Base-by-base conservation (phyloP, 2,888 invertebrate species). In the Ellobium chinense region DNA sequence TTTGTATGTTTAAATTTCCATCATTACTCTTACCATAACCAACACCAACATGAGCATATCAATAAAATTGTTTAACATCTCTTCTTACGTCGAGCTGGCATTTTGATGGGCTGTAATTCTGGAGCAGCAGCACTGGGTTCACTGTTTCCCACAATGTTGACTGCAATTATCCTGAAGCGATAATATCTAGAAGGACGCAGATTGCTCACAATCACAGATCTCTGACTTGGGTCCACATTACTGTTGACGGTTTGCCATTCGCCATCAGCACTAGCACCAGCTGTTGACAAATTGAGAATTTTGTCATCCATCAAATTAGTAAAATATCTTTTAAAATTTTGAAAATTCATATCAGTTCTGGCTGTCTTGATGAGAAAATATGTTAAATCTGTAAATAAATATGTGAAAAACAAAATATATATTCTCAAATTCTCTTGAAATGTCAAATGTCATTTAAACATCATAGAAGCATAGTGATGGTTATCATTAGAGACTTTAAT, bases 111-210 rank as follows among this genome's bases (percentile, higher is more conserved):
- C 90, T 96, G 95, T 85, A 97, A 97, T 90, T 89, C 90, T 34
- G 97, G 97, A 85, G 97, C 97, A 0, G 98, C 96, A 81, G 96
- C 96, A 0, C 98, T 98, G 1, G 97, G 95, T 0, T 96, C 96
- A 2, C 99, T 99, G 92, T 98, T 97, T 0, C 99, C 99, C 0
- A 99, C 98, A 72, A 96, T 96, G 93, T 99, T 99, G 18, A 98
- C 96, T 21, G 99, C 98, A 84, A 97, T 97, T n/a, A 99, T 97
- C 83, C 99, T 95, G 93, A 99, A 99, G 93, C 98, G 98, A 93
- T 99, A 99, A 0, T 97, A 96, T 0, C 97, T 96, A 0, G 99
- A 98, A 0, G 99, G 99, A 93, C 97, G 83, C 69, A 99, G 94
- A 91, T 96, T 96, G 62, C 95, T 96, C 70, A 99, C 97, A 0